Conservation (phyloP, 2,797 vertebrate species). For the Tragopan temminckii region DNA sequence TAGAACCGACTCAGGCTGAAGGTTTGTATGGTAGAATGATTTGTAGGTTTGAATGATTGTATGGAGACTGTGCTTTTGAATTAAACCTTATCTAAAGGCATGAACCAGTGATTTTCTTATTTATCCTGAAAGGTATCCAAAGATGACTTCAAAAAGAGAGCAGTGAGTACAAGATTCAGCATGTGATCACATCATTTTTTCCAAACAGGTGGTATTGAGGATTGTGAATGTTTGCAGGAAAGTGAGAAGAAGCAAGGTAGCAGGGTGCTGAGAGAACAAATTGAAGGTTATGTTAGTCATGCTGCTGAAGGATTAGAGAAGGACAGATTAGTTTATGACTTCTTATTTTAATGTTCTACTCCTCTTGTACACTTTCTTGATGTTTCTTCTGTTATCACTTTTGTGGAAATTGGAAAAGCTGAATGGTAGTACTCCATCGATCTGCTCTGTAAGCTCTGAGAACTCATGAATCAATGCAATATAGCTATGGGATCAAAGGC, state of each 20-base stretch:
- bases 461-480: conserved; percentile 52
- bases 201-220: not conserved
- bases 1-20: not conserved
- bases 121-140: not conserved
- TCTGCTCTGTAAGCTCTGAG: conserved; percentile 46
- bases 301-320: not conserved
- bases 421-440: not conserved
- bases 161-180: not conserved
- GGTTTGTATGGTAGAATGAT: not conserved
- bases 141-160: not conserved
- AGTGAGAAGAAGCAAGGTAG: not conserved
- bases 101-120: not conserved
- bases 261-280: not conserved
- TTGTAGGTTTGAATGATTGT: not conserved
- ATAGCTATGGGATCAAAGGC: conserved; percentile 29
- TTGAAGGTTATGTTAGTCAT: not conserved
- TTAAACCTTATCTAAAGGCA: not conserved
- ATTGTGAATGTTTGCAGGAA: not conserved
- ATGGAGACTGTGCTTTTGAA: not conserved
- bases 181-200: not conserved
- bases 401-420: not conserved
- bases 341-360: not conserved
- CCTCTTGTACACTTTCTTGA: not conserved
- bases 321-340: not conserved
- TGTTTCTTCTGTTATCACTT: not conserved